Conservation (phyloP, 2,888 invertebrate species). For the Apocheima hispidaria region DNA sequence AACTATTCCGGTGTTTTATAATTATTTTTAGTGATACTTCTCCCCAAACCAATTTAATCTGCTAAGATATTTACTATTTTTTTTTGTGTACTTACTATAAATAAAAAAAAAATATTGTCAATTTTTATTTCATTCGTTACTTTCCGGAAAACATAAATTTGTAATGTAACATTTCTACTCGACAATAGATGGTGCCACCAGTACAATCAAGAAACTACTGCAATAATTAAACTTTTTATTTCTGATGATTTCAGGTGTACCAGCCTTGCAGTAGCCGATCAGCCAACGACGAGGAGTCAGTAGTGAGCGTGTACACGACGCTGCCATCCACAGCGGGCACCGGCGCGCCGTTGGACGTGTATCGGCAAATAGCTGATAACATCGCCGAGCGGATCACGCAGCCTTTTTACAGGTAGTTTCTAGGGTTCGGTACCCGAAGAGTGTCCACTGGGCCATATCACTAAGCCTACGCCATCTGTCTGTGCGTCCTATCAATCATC, state of each 20-base stretch:
- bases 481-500: too few relatives aligned
- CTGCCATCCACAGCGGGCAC: conserved; percentile 53
- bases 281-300: conserved; percentile 62
- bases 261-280: conserved; percentile 59
- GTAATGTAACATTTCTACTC: not conserved
- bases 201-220: not conserved
- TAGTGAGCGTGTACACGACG: conserved; percentile 79
- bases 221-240: not conserved
- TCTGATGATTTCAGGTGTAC: conserved; percentile 56
- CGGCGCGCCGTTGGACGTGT: conserved; percentile 62
- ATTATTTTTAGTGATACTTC: too few relatives aligned
- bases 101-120: too few relatives aligned
- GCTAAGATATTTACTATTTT: too few relatives aligned
- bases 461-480: too few relatives aligned
- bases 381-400: conserved; percentile 77
- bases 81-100: too few relatives aligned
- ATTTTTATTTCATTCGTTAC: too few relatives aligned
- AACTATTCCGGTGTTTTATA: too few relatives aligned
- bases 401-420: conserved; percentile 77
- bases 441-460: too few relatives aligned
- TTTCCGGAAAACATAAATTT: too few relatives aligned
- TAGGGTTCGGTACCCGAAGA: too few relatives aligned
- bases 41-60: too few relatives aligned
- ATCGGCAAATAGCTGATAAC: conserved; percentile 78
- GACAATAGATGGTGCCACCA: not conserved